Percentiles rank a stretch among this genome's conserved stretches.
phyloP scores from a whole-genome alignment of 2,888 invertebrate genomes.

The Rhorus exstirpatorius region DNA sequence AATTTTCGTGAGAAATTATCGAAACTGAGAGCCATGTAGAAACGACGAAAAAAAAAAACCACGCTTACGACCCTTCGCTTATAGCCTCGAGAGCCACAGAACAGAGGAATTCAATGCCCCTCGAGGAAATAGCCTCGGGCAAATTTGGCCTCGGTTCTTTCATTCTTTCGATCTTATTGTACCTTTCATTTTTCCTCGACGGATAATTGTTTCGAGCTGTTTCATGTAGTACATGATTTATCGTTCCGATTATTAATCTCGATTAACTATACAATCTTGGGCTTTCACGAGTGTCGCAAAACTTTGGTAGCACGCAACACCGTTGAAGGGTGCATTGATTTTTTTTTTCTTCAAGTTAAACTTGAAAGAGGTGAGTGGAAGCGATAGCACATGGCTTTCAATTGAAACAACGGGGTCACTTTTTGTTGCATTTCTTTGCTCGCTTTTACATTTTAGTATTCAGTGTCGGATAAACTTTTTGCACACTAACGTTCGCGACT shows the following conservation, averaged over 20 bases:
- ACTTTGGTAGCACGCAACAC: slow-evolving; percentile 30
- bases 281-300: slow-evolving; percentile 26
- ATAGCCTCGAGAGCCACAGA: not conserved
- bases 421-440: not conserved
- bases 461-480: not conserved
- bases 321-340: slow-evolving; percentile 30
- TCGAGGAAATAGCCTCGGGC: slow-evolving; percentile 28
- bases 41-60: slow-evolving; percentile 3
- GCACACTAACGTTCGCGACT: not conserved
- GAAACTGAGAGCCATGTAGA: slow-evolving; percentile 8
- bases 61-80: not conserved
- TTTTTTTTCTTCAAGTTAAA: slow-evolving; percentile 1
- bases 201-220: slow-evolving; percentile 17
- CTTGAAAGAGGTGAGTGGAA: slow-evolving; percentile 27
- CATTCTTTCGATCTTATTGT: slow-evolving; percentile 1
- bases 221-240: slow-evolving; percentile 26
- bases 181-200: not conserved
- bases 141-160: slow-evolving; percentile 15
- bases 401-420: slow-evolving; percentile 51
- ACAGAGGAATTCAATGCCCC: not conserved
- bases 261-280: slow-evolving; percentile 25
- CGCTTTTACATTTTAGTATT: not conserved
- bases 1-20: slow-evolving; percentile 62
- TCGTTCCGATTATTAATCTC: slow-evolving; percentile 23
- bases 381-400: slow-evolving; percentile 46